Base-by-base conservation (phyloP, 1,140 invertebrate genomes). In the Drosophila tsacasi region DNA sequence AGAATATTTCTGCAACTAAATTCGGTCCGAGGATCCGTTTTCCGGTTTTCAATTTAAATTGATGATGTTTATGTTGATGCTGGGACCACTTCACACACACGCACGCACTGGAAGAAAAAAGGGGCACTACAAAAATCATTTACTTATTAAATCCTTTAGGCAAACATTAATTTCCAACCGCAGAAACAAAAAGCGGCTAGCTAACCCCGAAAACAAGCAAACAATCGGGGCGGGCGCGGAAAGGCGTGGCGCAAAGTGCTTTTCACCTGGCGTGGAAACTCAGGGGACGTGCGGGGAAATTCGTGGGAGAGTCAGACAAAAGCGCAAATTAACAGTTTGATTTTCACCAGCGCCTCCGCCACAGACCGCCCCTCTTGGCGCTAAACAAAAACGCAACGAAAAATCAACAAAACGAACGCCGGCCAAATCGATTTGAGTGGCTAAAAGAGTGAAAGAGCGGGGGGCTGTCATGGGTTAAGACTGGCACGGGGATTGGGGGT, bases 261-360 rank as follows among this genome's bases (percentile, higher is more conserved):
- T 84, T 89, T 76, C 75, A 52, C 52, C 75, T 65, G 58, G 59
- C 59, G 35, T 37, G 21, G 52, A 47, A 35, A 32, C 40, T n/a
- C 12, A 2, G 39, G 58, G 42, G 17, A 7, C 15, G 23, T 27
- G 54, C 40, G 55, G 13, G 32, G 37, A 40, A 49, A 57, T 44
- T 76, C 72, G 73, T 66, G 47, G 71, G 19, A 60, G 76, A 55
- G 66, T 76, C 84, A 83, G 84, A 90, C 84, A 89, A 89, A 89
- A 89, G 84, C 84, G 85, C 75, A 89, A 89, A 89, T 89, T 90
- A 89, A 89, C 84, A 89, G 84, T 90, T 89, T 90, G 85, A 89
- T 90, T 89, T 89, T 79, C 67, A 44, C 69, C 66, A 5, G 5
- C 25, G 12, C 23, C 65, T 17, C 25, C 27, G 12, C 69, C 52